Evolutionary conservation across 2,888 invertebrate genomes (phyloP).

Genomic region (Candidula unifasciata): DNA sequence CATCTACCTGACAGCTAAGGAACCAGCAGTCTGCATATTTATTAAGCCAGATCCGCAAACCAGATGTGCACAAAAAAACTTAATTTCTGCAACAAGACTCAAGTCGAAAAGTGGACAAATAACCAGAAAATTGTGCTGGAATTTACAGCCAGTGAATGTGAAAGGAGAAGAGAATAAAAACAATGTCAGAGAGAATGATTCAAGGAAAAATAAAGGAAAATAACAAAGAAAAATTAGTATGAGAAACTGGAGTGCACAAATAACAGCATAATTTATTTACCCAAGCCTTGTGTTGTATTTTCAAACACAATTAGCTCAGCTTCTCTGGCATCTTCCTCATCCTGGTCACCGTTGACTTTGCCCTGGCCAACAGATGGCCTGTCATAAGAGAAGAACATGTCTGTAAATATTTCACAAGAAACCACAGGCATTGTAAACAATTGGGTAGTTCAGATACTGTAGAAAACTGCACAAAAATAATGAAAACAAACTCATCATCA

Average conservation of each 20-base stretch:
- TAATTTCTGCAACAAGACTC: no score
- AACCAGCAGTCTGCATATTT: no score
- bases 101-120: no score
- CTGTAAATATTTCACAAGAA: no score
- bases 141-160: no score
- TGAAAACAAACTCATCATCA: no score
- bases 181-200: neutral
- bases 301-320: conserved; percentile 61
- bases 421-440: neutral
- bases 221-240: neutral
- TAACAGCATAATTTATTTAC: conserved; percentile 58
- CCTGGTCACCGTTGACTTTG: conserved; percentile 38
- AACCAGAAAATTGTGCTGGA: no score
- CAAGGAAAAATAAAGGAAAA: neutral
- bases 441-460: neutral
- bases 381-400: neutral
- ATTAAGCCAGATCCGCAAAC: no score
- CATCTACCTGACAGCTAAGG: no score
- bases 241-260: neutral
- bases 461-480: no score
- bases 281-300: conserved; percentile 68
- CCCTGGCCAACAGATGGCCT: neutral
- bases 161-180: neutral
- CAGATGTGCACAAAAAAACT: no score
- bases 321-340: conserved; percentile 60